Percentiles rank a stretch among this genome's conserved stretches.
phyloP scores from a whole-genome alignment of 2,797 vertebrate species.

The Anniella stebbinsi region DNA sequence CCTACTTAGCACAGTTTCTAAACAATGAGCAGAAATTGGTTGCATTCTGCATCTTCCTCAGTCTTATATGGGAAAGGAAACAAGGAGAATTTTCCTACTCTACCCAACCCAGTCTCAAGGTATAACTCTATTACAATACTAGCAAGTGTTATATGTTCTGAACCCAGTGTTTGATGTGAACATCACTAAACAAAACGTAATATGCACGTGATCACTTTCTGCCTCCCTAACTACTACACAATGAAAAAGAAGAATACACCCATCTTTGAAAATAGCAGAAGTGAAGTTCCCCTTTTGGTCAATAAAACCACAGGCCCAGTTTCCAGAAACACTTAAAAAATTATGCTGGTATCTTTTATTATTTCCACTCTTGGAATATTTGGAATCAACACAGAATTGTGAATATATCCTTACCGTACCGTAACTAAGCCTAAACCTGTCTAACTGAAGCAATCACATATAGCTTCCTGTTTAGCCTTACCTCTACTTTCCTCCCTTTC shows the following conservation, averaged over 20 bases:
- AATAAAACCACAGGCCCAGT: no score
- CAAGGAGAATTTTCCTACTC: background rate
- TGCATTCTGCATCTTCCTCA: background rate
- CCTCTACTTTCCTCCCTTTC: background rate
- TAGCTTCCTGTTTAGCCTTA: background rate
- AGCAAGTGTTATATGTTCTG: background rate
- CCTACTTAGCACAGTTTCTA: background rate
- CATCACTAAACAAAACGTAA: background rate
- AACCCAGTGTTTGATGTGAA: background rate
- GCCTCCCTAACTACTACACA: background rate
- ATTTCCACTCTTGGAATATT: no score
- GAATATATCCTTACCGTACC: background rate
- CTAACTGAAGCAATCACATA: background rate
- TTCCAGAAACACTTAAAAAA: background rate
- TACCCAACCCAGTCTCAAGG: no score
- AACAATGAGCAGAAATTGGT: background rate
- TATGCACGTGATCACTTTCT: background rate
- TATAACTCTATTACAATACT: background rate
- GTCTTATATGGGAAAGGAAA: background rate
- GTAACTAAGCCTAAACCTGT: background rate
- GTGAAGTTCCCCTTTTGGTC: background rate
- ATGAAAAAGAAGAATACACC: background rate
- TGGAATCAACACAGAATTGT: background rate
- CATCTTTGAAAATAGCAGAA: background rate
- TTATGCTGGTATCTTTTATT: no score